Conservation (phyloP, 1,140 invertebrate genomes). For the Bombus sibiricus region DNA sequence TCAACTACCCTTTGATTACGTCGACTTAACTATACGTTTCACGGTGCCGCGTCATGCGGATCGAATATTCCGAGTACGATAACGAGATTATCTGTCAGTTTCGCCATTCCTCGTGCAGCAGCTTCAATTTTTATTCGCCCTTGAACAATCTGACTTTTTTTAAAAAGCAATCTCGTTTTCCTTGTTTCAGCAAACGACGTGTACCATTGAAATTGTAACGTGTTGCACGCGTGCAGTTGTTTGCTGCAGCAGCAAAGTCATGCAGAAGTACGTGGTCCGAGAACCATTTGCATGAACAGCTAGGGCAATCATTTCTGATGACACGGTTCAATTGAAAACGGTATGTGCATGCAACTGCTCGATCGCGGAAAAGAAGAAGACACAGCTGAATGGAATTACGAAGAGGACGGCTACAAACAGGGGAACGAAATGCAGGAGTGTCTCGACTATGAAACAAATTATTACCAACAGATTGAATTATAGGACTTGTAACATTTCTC, state of each 20-base stretch:
- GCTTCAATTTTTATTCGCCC: too few species aligned
- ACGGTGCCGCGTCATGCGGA: neutral
- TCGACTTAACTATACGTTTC: neutral
- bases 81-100: neutral
- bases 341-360: constrained; percentile 41
- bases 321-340: constrained; percentile 72
- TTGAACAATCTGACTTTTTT: too few species aligned
- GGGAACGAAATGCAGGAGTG: neutral
- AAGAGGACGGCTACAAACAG: neutral
- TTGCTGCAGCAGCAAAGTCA: constrained; percentile 11
- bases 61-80: neutral
- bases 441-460: neutral
- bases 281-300: constrained; percentile 67
- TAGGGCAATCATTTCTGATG: constrained; percentile 74
- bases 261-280: constrained; percentile 51
- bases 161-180: too few species aligned
- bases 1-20: neutral
- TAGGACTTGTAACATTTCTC: neutral
- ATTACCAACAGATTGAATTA: neutral
- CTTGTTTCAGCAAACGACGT: neutral
- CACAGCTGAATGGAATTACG: neutral
- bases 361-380: neutral
- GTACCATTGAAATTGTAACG: neutral
- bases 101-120: neutral
- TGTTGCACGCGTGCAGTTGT: neutral